Evolutionary conservation across 2,888 invertebrate species (phyloP).

Genomic region (Alviniconcha strummeri): DNA sequence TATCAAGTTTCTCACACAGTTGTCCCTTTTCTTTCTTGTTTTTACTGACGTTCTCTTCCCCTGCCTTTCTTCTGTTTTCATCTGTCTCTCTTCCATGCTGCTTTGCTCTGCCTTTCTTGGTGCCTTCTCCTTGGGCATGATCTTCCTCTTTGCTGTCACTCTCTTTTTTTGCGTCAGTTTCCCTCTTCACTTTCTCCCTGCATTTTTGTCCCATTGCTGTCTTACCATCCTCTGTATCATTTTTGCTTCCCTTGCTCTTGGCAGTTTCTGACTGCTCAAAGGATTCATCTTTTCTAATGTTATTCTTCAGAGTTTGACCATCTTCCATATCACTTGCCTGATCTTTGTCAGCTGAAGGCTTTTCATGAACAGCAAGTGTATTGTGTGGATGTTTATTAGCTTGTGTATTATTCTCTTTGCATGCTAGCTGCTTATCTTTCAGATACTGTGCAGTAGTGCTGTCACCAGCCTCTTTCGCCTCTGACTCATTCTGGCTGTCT

Average conservation of each 20-base stretch:
- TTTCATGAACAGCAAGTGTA: too few relatives aligned
- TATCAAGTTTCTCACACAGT: background rate
- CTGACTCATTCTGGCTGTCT: background rate
- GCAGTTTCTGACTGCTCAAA: too few relatives aligned
- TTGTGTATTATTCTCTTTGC: too few relatives aligned
- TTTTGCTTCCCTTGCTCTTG: too few relatives aligned
- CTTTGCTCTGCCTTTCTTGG: background rate
- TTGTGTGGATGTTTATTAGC: too few relatives aligned
- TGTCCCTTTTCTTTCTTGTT: background rate
- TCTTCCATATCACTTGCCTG: too few relatives aligned
- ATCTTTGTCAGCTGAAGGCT: too few relatives aligned
- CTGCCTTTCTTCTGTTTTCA: background rate
- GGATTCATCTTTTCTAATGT: too few relatives aligned
- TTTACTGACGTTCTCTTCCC: background rate
- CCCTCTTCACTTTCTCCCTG: background rate
- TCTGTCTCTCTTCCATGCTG: background rate
- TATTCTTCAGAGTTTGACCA: too few relatives aligned
- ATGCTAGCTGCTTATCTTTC: too few relatives aligned
- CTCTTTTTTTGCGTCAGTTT: background rate
- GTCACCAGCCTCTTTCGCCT: background rate
- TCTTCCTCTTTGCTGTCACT: background rate
- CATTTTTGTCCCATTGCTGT: background rate
- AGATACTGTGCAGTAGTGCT: too few relatives aligned
- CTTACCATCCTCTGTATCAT: background rate
- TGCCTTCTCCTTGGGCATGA: background rate